Percentiles rank a stretch among this genome's conserved stretches.
phyloP scores from a whole-genome alignment of 2,888 invertebrate genomes.

The Chorisops tibialis region DNA sequence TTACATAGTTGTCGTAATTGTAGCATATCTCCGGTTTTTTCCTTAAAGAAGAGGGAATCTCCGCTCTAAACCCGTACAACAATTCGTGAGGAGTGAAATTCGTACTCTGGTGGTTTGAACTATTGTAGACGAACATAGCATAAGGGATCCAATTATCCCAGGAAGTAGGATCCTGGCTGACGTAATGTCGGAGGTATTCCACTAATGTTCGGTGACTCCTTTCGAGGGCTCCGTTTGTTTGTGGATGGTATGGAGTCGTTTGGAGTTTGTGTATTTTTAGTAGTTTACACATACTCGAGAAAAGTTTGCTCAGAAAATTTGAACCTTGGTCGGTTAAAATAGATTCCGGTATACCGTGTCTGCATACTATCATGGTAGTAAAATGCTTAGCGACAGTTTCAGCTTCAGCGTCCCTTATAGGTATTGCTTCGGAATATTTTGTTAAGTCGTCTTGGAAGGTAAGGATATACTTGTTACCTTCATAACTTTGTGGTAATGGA shows the following conservation, averaged over 20 bases:
- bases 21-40: not conserved
- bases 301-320: conserved; percentile 16
- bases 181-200: conserved; percentile 42
- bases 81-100: conserved; percentile 18
- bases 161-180: conserved; percentile 8
- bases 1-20: not conserved
- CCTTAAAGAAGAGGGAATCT: conserved; percentile 3
- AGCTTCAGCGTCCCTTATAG: conserved; percentile 42
- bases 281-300: too few relatives aligned
- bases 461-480: conserved; percentile 39
- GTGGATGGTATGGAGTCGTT: too few relatives aligned
- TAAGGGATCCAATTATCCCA: conserved; percentile 11
- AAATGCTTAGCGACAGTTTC: conserved; percentile 38
- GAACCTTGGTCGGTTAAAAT: too few relatives aligned
- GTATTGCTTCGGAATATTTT: conserved; percentile 41
- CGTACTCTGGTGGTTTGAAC: conserved; percentile 6
- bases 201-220: conserved; percentile 41
- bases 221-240: conserved; percentile 35
- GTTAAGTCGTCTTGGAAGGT: conserved; percentile 44
- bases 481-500: conserved; percentile 21
- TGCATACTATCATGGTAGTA: not conserved
- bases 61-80: conserved; percentile 11
- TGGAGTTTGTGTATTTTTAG: too few relatives aligned
- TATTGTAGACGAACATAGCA: conserved; percentile 19
- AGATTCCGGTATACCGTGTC: too few relatives aligned